Evolutionary conservation across 23 tunicate genomes (phyloP).

Genomic region (Styela clava): DNA sequence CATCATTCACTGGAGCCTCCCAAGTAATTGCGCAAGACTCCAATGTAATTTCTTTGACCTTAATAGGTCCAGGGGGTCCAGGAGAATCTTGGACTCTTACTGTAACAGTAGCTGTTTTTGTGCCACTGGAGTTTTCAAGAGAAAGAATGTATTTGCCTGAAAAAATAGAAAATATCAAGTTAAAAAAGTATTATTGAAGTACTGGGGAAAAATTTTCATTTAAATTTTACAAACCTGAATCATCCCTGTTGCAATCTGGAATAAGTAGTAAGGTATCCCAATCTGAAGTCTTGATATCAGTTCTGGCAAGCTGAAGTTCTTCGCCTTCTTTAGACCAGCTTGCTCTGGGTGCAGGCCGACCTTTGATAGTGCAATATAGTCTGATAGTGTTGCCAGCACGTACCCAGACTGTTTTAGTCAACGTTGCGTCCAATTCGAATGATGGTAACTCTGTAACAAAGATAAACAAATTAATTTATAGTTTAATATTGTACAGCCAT

Average conservation of each 20-base stretch:
- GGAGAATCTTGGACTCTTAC: conserved; percentile 44
- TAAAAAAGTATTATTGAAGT: too few relatives aligned
- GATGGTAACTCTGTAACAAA: conserved; percentile 28
- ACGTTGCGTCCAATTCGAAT: conserved; percentile 23
- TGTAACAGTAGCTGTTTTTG: conserved; percentile 27
- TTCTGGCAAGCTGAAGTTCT: conserved; percentile 37
- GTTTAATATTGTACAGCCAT: background rate
- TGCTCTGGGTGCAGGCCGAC: conserved; percentile 77
- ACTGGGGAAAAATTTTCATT: too few relatives aligned
- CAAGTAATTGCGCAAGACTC: conserved; percentile 29
- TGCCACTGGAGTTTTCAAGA: conserved; percentile 36
- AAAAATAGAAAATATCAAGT: background rate
- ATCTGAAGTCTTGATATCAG: conserved; percentile 41
- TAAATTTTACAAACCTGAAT: conserved; percentile 55
- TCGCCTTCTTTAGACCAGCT: conserved; percentile 85
- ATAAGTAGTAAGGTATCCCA: conserved; percentile 69
- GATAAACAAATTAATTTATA: too few relatives aligned
- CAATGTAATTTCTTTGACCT: conserved; percentile 30
- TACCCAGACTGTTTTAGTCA: conserved; percentile 39
- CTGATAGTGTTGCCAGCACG: conserved; percentile 90
- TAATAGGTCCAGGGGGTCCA: conserved; percentile 35
- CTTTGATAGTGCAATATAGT: conserved; percentile 58
- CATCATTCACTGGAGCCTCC: conserved; percentile 32
- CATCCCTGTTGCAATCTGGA: conserved; percentile 85
- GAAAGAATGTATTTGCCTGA: conserved; percentile 35